Conservation (phyloP, 2,113 vertebrate genomes). For the Bubalus kerabau region DNA sequence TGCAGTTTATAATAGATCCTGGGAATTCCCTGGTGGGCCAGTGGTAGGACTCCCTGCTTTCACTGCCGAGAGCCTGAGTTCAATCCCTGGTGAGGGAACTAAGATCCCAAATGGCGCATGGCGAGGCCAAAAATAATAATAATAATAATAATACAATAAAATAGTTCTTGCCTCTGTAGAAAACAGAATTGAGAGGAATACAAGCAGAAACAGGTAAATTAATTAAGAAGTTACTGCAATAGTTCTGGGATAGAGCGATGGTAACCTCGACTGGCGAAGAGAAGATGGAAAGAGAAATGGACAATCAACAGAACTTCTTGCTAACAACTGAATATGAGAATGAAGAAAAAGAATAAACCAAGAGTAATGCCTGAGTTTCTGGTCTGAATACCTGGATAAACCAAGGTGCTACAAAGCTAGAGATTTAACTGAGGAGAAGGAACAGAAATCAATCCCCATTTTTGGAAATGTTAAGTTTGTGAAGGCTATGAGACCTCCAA, state of each 20-base stretch:
- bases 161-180: neutral
- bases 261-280: neutral
- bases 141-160: neutral
- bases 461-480: neutral
- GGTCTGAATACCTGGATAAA: neutral
- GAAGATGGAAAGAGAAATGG: neutral
- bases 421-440: neutral
- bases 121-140: neutral
- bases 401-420: neutral
- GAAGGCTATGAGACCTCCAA: neutral
- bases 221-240: too few species aligned
- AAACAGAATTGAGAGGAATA: neutral
- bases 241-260: too few species aligned
- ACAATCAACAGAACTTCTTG: neutral
- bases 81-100: neutral
- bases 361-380: neutral
- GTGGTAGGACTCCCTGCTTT: neutral
- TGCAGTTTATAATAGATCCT: neutral
- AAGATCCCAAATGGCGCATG: neutral
- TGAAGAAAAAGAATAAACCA: neutral
- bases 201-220: neutral
- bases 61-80: neutral
- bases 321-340: neutral
- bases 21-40: neutral
- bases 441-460: neutral